Percentiles rank a stretch among this genome's conserved stretches.
phyloP scores from a whole-genome alignment of 2,888 invertebrate species.

The Drosophila atroscutellata region DNA sequence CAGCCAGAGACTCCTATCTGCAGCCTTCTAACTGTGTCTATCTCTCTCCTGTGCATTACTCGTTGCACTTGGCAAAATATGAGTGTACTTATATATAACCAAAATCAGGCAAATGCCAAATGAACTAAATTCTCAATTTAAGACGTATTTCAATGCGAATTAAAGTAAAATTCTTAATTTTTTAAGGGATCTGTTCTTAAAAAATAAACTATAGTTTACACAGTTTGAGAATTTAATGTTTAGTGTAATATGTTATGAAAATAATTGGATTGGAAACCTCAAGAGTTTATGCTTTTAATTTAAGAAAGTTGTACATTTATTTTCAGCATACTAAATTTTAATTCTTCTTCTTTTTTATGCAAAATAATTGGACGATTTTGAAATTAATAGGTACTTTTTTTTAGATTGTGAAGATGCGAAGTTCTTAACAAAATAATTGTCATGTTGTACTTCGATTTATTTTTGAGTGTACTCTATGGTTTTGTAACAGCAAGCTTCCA shows the following conservation, averaged over 20 bases:
- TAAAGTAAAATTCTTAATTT: background rate
- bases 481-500: slow-evolving; percentile 61
- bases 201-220: background rate
- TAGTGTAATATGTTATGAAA: background rate
- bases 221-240: background rate
- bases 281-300: too few species aligned
- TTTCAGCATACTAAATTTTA: background rate
- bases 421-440: background rate
- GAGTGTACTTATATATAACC: background rate
- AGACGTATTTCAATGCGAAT: rapidly evolving
- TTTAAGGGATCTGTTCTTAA: background rate
- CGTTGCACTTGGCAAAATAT: slow-evolving; percentile 13
- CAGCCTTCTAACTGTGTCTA: slow-evolving; percentile 36
- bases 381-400: background rate
- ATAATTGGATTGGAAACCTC: background rate
- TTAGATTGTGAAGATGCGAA: too few species aligned
- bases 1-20: slow-evolving; percentile 8
- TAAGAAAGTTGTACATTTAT: background rate
- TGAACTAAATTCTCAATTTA: background rate
- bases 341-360: background rate
- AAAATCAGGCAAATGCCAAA: background rate
- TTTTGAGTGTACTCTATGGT: slow-evolving; percentile 23
- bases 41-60: slow-evolving; percentile 24
- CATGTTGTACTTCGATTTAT: background rate
- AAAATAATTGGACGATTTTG: background rate